phyloP scores from a whole-genome alignment of 2,888 invertebrate species.

The Antitype chi region DNA sequence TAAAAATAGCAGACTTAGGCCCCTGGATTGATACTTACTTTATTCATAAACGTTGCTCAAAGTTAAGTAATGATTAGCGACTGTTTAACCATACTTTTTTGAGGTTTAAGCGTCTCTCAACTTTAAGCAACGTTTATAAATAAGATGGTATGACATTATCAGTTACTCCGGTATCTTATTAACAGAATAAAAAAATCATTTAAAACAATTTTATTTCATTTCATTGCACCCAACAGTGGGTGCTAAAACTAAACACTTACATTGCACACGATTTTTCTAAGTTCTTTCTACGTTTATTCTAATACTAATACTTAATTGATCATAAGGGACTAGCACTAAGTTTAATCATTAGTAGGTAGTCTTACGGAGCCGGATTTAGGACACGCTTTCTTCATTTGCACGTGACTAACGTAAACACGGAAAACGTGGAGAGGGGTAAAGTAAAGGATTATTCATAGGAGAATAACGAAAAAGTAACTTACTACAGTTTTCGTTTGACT shows the following conservation, averaged over 20 bases:
- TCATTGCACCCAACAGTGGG: too few species aligned
- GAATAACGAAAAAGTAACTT: neutral
- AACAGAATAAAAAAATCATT: too few species aligned
- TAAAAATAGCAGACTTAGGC: too few species aligned
- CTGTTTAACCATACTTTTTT: too few species aligned
- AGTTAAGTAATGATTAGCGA: too few species aligned
- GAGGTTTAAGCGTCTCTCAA: too few species aligned
- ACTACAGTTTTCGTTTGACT: neutral
- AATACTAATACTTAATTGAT: neutral
- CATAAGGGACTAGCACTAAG: constrained; percentile 9
- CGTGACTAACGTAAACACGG: too few species aligned
- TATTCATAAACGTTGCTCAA: too few species aligned
- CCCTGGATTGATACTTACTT: neutral
- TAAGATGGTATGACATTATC: too few species aligned
- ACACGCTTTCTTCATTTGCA: constrained; percentile 6
- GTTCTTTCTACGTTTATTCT: neutral
- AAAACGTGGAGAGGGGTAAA: neutral
- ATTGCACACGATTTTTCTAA: neutral
- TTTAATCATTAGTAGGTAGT: constrained; percentile 9
- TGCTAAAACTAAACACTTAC: neutral
- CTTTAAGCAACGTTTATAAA: too few species aligned
- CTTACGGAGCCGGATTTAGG: neutral
- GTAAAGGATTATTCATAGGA: neutral
- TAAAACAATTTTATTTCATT: neutral
- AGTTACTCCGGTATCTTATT: too few species aligned